phyloP scores from a whole-genome alignment of 2,113 vertebrate species.

The Brachyistius frenatus region DNA sequence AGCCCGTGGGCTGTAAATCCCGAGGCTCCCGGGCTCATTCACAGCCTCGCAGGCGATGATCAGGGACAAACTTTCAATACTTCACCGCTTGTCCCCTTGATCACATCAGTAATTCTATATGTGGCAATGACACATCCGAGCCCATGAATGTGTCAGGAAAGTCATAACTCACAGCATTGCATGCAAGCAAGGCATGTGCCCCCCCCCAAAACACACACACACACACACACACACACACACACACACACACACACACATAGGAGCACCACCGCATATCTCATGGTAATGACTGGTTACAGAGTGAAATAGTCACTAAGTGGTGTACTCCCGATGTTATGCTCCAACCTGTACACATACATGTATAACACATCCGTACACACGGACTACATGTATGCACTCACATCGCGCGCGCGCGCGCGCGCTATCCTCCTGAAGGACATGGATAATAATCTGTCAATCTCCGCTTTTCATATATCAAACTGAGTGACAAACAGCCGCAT shows the following conservation, averaged over 20 bases:
- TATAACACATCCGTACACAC: neutral
- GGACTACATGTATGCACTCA: neutral
- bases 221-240: neutral
- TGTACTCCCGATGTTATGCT: slow-evolving; percentile 25
- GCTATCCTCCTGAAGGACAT: slow-evolving; percentile 50
- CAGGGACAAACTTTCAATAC: slow-evolving; percentile 73
- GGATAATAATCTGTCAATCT: slow-evolving; percentile 13
- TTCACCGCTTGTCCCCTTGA: slow-evolving; percentile 40
- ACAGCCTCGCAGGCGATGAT: slow-evolving; percentile 53
- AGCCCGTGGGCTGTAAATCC: slow-evolving; percentile 71
- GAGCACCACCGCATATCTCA: slow-evolving; percentile 32
- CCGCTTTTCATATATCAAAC: neutral
- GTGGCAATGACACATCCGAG: slow-evolving; percentile 57
- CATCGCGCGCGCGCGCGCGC: neutral
- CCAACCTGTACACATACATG: neutral
- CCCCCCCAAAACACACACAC: slow-evolving; percentile 6
- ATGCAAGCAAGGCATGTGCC: neutral
- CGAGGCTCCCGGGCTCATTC: slow-evolving; percentile 32
- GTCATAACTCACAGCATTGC: slow-evolving; percentile 55
- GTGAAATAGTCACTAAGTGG: slow-evolving; percentile 39
- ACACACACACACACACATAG: slow-evolving; percentile 13
- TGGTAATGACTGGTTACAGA: slow-evolving; percentile 53
- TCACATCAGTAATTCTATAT: slow-evolving; percentile 40
- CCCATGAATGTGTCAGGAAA: slow-evolving; percentile 56
- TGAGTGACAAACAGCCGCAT: neutral